These are phyloP conservation scores for Prenolepis imparis DNA, from an alignment of 2,888 invertebrate species.

Conservation along the genomic window DNA sequence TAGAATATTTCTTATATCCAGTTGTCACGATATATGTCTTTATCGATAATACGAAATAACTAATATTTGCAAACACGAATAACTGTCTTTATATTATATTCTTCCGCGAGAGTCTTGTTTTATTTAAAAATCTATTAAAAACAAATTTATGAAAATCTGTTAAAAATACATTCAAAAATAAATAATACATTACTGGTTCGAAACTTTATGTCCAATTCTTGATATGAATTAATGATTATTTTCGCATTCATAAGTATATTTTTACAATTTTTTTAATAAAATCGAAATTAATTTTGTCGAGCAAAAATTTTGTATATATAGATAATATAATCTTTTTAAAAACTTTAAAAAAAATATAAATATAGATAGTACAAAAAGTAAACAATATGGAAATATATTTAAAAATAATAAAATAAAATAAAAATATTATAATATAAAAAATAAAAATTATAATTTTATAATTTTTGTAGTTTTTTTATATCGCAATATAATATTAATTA, in stretches of 20 bases:
- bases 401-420: background rate
- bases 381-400: background rate
- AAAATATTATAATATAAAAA: too few species aligned
- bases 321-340: too few species aligned
- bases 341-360: background rate
- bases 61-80: too few species aligned
- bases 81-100: background rate
- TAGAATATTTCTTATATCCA: too few species aligned
- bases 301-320: too few species aligned
- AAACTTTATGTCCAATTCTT: conserved; percentile 8
- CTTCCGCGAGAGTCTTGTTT: conserved; percentile 6
- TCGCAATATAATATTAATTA: background rate
- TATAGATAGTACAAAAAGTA: background rate
- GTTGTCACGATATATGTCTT: too few species aligned
- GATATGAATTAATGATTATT: too few species aligned
- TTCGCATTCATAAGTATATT: too few species aligned
- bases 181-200: background rate
- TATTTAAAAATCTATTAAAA: conserved; percentile 30
- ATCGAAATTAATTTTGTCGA: too few species aligned
- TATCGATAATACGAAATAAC: too few species aligned
- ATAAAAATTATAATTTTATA: background rate
- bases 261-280: too few species aligned
- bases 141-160: background rate
- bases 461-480: background rate
- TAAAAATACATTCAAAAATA: background rate